phyloP scores from a whole-genome alignment of 2,888 invertebrate species.

The Rhyacophila evoluta region DNA sequence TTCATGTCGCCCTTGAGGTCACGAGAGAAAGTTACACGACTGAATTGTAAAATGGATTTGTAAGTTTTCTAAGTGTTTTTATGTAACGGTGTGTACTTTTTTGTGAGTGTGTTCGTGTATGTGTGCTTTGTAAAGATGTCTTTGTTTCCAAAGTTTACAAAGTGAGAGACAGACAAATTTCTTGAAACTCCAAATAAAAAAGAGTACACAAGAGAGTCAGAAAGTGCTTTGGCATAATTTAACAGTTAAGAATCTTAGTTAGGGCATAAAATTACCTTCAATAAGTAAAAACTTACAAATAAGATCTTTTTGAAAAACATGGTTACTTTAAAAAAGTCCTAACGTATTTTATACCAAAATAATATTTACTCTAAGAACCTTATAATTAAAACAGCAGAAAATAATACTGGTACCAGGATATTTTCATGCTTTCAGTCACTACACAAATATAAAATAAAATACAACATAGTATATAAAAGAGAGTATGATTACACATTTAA shows the following conservation, averaged over 20 bases:
- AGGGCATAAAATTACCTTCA: not conserved
- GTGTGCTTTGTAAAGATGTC: not conserved
- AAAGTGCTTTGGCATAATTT: constrained; percentile 22
- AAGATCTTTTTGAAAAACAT: too few species aligned
- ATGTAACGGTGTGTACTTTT: not conserved
- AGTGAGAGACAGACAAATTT: constrained; percentile 19
- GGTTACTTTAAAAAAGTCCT: too few species aligned
- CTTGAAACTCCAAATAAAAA: constrained; percentile 4
- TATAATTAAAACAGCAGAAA: too few species aligned
- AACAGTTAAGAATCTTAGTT: constrained; percentile 1
- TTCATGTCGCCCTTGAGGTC: constrained; percentile 9
- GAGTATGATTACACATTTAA: too few species aligned
- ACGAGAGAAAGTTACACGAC: constrained; percentile 13
- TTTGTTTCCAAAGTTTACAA: constrained; percentile 14
- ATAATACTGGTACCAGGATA: too few species aligned
- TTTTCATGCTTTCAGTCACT: too few species aligned
- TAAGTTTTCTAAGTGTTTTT: constrained; percentile 21
- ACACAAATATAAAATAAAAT: too few species aligned
- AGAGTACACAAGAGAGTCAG: not conserved
- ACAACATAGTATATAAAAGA: too few species aligned
- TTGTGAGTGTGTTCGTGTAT: not conserved
- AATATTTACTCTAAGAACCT: too few species aligned
- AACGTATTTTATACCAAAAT: too few species aligned
- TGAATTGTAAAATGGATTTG: constrained; percentile 18
- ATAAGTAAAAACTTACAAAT: not conserved